A percentile compares a stretch with the other conserved stretches of the same genome.
Evolutionary conservation across 2,113 vertebrate species (phyloP).

Genomic region (Bos taurus): DNA sequence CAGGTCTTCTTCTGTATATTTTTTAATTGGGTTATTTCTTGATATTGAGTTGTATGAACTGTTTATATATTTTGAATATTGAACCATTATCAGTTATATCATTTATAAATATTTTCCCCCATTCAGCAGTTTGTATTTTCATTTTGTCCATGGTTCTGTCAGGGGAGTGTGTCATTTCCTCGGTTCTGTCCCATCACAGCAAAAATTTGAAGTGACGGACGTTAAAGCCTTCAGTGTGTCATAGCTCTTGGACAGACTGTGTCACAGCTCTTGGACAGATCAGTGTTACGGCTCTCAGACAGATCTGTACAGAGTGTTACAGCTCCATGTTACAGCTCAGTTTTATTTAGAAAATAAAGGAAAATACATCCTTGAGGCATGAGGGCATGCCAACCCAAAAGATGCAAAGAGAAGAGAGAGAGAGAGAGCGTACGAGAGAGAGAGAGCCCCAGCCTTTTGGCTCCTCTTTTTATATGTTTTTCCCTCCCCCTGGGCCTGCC

Average conservation of each 20-base stretch:
- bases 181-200: background rate
- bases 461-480: background rate
- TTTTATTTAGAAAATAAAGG: background rate
- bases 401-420: background rate
- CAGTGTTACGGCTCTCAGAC: background rate
- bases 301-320: background rate
- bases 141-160: background rate
- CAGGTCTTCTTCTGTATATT: background rate
- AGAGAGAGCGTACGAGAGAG: rapidly evolving
- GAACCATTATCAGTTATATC: background rate
- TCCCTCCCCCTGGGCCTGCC: rapidly evolving
- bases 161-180: background rate
- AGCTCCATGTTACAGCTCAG: background rate
- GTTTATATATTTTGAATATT: background rate
- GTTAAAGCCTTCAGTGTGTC: rapidly evolving
- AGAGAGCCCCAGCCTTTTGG: background rate
- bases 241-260: background rate
- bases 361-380: background rate
- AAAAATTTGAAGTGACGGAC: background rate
- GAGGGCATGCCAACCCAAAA: background rate
- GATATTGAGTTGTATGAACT: background rate
- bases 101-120: background rate
- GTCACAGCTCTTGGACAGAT: background rate
- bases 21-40: background rate
- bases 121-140: background rate